A percentile compares a stretch with the other conserved stretches of the same genome.
These are phyloP conservation scores for Merluccius polli DNA, from an alignment of 2,797 vertebrate genomes.

Conservation along the genomic window DNA sequence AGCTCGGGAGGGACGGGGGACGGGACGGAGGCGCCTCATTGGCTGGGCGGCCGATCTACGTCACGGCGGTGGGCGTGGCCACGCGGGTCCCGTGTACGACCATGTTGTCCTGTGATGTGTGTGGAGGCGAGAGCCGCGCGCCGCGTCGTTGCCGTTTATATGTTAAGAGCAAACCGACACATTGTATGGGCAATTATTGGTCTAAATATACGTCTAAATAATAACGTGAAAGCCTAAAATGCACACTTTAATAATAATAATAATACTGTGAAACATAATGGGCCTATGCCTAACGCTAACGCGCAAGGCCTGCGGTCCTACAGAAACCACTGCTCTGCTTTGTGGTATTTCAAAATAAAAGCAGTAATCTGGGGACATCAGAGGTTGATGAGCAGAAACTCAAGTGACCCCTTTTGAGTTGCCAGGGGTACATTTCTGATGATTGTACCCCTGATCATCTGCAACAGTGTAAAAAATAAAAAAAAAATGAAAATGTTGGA, in stretches of 20 bases:
- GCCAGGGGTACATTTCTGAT: neutral
- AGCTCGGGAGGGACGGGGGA: slow-evolving; percentile 38
- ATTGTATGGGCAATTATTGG: neutral
- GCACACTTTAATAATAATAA: neutral
- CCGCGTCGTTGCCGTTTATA: neutral
- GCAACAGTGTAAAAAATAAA: no score
- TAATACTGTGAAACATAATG: neutral
- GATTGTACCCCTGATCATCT: no score
- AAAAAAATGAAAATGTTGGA: neutral
- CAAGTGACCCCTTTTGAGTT: neutral
- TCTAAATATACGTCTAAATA: neutral
- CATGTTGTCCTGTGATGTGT: slow-evolving; percentile 68
- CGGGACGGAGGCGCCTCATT: slow-evolving; percentile 52
- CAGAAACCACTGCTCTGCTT: neutral
- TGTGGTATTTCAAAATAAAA: neutral
- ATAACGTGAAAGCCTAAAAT: neutral
- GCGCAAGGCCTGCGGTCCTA: neutral
- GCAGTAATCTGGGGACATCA: neutral
- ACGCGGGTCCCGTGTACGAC: slow-evolving; percentile 67
- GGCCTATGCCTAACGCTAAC: neutral
- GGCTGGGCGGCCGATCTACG: slow-evolving; percentile 41
- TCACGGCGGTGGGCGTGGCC: slow-evolving; percentile 38
- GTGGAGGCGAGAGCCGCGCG: no score
- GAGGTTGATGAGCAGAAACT: neutral
- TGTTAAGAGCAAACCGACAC: neutral